phyloP scores from a whole-genome alignment of 1,140 invertebrate genomes.

The Vanessa atalanta region DNA sequence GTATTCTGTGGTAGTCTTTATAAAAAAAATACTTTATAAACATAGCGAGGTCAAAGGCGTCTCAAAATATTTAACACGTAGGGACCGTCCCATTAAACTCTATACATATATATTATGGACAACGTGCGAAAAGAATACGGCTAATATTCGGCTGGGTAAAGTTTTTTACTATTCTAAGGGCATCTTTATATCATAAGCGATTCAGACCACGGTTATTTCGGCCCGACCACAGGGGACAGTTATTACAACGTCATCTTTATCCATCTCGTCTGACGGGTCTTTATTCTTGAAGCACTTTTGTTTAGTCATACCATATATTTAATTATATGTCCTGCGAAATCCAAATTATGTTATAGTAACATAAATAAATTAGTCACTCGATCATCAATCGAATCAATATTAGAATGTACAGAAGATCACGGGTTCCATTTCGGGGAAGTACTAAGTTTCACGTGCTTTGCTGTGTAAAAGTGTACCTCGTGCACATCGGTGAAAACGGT shows the following conservation, averaged over 20 bases:
- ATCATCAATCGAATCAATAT: no score
- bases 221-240: conserved; percentile 2
- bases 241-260: background rate
- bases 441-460: no score
- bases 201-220: background rate
- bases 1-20: no score
- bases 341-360: background rate
- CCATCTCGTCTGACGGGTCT: background rate
- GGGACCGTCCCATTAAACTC: no score
- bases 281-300: background rate
- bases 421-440: no score
- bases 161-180: conserved; percentile 3
- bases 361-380: no score
- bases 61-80: no score
- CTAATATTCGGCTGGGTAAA: background rate
- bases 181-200: background rate
- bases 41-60: no score
- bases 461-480: no score
- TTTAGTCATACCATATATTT: background rate
- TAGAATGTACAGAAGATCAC: no score
- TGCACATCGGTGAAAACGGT: no score
- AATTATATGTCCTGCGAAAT: background rate
- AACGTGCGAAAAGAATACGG: background rate
- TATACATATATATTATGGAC: background rate
- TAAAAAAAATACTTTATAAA: no score